Evolutionary conservation across 1,140 invertebrate genomes (phyloP).

Genomic region (Drosophila parabipectinata): DNA sequence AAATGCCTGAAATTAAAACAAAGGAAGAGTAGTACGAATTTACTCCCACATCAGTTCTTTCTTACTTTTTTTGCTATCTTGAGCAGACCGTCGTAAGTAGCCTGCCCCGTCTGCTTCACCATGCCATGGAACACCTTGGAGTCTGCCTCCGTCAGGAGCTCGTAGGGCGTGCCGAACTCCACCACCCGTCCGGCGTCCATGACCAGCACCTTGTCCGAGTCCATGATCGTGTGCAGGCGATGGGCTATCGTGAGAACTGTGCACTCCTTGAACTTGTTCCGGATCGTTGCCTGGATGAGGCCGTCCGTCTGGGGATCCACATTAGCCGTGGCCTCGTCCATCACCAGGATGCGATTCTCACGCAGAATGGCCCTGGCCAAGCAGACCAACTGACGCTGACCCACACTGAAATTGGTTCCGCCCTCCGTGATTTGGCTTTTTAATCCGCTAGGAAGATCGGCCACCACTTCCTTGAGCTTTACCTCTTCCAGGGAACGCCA

Average conservation of each 20-base stretch:
- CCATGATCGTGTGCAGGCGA: slow-evolving; percentile 91
- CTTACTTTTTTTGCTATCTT: slow-evolving; percentile 86
- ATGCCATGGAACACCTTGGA: slow-evolving; percentile 86
- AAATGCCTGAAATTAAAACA: slow-evolving; percentile 38
- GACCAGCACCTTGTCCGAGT: slow-evolving; percentile 87
- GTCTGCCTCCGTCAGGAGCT: slow-evolving; percentile 85
- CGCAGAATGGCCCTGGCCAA: slow-evolving; percentile 92
- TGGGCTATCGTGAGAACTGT: slow-evolving; percentile 95
- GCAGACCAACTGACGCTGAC: slow-evolving; percentile 92
- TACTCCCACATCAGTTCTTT: slow-evolving; percentile 48
- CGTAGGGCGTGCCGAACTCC: slow-evolving; percentile 88
- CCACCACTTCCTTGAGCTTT: slow-evolving; percentile 89
- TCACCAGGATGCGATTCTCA: slow-evolving; percentile 90
- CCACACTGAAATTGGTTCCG: slow-evolving; percentile 92
- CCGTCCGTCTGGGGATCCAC: slow-evolving; percentile 90
- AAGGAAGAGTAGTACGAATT: not conserved
- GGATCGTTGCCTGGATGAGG: slow-evolving; percentile 90
- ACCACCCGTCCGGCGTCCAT: slow-evolving; percentile 86
- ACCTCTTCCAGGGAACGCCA: slow-evolving; percentile 91
- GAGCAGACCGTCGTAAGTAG: slow-evolving; percentile 86
- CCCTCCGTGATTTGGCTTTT: slow-evolving; percentile 90
- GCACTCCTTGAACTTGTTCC: slow-evolving; percentile 89
- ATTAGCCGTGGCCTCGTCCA: slow-evolving; percentile 90
- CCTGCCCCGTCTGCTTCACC: slow-evolving; percentile 88
- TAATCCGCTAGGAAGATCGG: slow-evolving; percentile 87